phyloP scores from a whole-genome alignment of 53 echinoderm and acorn worm species.

The Apostichopus leukothele region DNA sequence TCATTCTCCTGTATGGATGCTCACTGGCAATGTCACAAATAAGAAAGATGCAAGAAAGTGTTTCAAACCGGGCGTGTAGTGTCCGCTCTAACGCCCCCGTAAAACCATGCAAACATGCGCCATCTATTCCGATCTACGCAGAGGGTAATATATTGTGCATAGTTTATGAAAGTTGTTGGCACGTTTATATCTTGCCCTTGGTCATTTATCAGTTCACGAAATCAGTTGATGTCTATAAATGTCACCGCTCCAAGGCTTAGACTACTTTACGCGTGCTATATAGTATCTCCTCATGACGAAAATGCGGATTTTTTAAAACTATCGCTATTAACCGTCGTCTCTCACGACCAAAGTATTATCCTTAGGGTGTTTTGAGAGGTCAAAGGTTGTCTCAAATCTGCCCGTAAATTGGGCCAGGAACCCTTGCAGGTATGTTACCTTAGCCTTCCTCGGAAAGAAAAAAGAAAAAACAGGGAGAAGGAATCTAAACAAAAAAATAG shows the following conservation, averaged over 20 bases:
- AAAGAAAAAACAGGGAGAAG: constrained; percentile 6
- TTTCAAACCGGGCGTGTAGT: too few relatives aligned
- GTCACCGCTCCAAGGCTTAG: not conserved
- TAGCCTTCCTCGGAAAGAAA: not conserved
- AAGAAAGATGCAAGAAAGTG: too few relatives aligned
- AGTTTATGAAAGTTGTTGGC: not conserved
- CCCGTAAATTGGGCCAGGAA: constrained; percentile 20
- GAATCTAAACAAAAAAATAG: constrained; percentile 16
- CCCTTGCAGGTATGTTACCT: constrained; percentile 32
- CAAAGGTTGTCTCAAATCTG: not conserved
- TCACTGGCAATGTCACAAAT: too few relatives aligned
- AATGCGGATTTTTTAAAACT: too few relatives aligned
- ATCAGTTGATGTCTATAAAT: constrained; percentile 1
- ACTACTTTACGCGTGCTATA: constrained; percentile 1
- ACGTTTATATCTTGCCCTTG: not conserved
- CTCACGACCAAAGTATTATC: not conserved
- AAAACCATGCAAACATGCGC: too few relatives aligned
- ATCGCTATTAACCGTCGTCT: too few relatives aligned
- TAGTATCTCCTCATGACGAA: not conserved
- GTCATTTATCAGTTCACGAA: constrained; percentile 1
- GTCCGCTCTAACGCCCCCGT: too few relatives aligned
- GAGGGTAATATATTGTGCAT: not conserved
- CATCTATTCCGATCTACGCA: too few relatives aligned
- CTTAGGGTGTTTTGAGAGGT: not conserved
- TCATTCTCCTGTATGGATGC: too few relatives aligned